Evolutionary conservation across 2,888 invertebrate species (phyloP), one percentile per base, ranked within the genome.

Genomic region (Acanthosepion esculentum): DNA sequence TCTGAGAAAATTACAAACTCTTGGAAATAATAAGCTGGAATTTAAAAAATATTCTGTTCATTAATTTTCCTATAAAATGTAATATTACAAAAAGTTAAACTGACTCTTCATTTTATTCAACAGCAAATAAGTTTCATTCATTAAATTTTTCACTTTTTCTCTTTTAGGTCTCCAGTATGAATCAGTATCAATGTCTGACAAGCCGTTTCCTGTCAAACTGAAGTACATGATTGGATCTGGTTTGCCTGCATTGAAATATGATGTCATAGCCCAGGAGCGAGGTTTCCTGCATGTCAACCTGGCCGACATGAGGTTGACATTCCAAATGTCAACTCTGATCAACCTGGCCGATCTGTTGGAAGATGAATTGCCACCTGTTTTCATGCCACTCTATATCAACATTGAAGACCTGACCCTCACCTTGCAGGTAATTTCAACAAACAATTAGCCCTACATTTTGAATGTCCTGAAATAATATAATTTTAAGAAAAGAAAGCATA

Each of bases 301-400:
- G 0, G 95, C 95, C 48, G 95, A 96, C 92, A 96, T 96, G 95
- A 95, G 95, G n/a, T 95, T 96, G 92, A 97, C 95, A 95, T 96
- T 96, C 95, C 97, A 96, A 91, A 97, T 95, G 97, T 98, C 98
- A 97, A 98, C 98, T 0, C 98, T 99, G 0, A 98, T 98, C 78
- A 99, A 98, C 26, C 97, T 99, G 29, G 98, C 98, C 0, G 99
- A 99, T 97, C 98, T 99, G 95, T 98, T 98, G 1, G 99, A 99
- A 97, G 99, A 99, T 97, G 99, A 99, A 98, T 98, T 98, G 91
- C 98, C 98, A 50, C 98, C 98, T 4, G 98, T 98, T 95, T 98
- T 99, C 0, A 98, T 99, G 97, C 99, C 99, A 10, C 98, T 99
- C 96, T 98, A 95, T 48, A 92, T 97, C 18, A 95, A 96, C 50